Evolutionary conservation across 2,797 vertebrate genomes (phyloP).

Genomic region (Pangasius larnaudii): DNA sequence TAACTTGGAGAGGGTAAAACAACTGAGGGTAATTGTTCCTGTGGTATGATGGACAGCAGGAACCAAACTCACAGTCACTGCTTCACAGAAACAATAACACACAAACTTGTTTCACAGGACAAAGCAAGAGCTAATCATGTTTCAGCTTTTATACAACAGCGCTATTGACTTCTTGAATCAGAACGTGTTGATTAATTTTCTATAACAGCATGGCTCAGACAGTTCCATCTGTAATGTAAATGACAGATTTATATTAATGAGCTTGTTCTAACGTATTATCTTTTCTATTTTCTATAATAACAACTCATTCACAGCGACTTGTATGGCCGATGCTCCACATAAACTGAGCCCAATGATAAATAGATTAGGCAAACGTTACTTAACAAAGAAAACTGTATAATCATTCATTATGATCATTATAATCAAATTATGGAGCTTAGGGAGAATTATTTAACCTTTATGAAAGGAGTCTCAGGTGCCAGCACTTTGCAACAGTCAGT

Average conservation of each 20-base stretch:
- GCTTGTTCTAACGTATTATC: background rate
- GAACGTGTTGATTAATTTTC: background rate
- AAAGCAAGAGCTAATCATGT: background rate
- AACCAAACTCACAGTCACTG: background rate
- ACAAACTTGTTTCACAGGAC: background rate
- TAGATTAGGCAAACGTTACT: background rate
- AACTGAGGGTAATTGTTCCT: background rate
- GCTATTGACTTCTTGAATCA: background rate
- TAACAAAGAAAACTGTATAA: background rate
- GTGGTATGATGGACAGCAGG: conserved; percentile 28
- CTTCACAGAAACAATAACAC: background rate
- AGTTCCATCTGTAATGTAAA: background rate
- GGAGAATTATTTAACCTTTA: background rate
- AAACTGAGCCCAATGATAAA: background rate
- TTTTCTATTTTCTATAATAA: background rate
- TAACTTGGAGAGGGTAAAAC: background rate
- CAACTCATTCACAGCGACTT: background rate
- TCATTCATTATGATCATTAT: background rate
- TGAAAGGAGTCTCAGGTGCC: background rate
- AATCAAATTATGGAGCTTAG: background rate
- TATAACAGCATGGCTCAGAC: background rate
- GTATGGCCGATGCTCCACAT: background rate
- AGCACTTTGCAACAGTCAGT: background rate
- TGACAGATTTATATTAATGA: background rate
- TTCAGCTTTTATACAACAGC: background rate